These are phyloP conservation scores for Percopsis omiscomaycus DNA, from an alignment of 2,797 vertebrate genomes.

Conservation along the genomic window DNA sequence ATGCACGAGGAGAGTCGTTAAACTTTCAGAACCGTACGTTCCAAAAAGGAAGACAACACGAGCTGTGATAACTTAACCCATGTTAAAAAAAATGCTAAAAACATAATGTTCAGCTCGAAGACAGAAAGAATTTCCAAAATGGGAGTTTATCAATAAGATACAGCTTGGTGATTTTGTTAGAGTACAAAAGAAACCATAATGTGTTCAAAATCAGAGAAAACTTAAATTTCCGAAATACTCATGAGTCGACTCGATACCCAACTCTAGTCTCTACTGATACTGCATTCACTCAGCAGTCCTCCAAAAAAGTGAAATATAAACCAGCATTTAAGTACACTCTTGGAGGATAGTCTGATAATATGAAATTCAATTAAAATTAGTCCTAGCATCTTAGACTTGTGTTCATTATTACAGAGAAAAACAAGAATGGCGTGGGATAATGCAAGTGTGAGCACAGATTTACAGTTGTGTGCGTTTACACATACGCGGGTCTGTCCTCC, in stretches of 20 bases:
- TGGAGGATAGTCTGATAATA: too few species aligned
- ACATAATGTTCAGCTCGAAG: not conserved
- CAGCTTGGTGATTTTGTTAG: not conserved
- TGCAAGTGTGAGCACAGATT: constrained; percentile 4
- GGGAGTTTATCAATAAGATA: not conserved
- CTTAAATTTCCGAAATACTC: too few species aligned
- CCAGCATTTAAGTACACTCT: too few species aligned
- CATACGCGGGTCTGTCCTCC: constrained; percentile 93
- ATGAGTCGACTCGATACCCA: too few species aligned
- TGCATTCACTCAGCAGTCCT: too few species aligned
- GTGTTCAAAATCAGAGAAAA: not conserved
- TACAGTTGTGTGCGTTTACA: constrained; percentile 41
- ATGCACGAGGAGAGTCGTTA: constrained; percentile 32
- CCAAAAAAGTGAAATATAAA: too few species aligned
- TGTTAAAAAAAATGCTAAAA: too few species aligned
- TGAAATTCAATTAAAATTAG: too few species aligned
- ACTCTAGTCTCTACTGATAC: too few species aligned
- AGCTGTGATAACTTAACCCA: constrained; percentile 7
- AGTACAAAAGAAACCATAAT: not conserved
- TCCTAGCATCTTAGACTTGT: too few species aligned
- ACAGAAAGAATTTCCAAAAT: not conserved
- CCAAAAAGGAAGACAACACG: constrained; percentile 8
- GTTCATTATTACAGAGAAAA: too few species aligned
- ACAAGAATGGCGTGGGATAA: not conserved
- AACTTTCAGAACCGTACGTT: constrained; percentile 45